These are phyloP conservation scores for Dicentrarchus labrax DNA, from an alignment of 2,113 vertebrate species.

Conservation along the genomic window DNA sequence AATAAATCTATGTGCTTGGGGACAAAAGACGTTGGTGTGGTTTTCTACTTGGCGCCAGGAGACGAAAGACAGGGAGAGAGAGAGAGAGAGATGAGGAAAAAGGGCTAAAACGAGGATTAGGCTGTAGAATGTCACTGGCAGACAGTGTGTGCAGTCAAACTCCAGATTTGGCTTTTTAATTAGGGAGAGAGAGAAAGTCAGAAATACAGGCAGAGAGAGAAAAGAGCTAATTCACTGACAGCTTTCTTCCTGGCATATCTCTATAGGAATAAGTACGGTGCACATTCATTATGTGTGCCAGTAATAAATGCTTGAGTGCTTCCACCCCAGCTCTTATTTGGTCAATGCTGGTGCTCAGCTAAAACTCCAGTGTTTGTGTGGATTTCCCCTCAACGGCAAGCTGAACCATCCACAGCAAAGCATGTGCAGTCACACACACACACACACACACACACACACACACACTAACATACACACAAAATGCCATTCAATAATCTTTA, in stretches of 20 bases:
- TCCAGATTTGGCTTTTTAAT: conserved; percentile 73
- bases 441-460: neutral
- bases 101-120: conserved; percentile 61
- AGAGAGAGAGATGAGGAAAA: conserved; percentile 33
- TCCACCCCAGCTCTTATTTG: conserved; percentile 16
- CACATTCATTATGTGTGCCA: conserved; percentile 46
- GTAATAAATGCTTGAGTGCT: conserved; percentile 53
- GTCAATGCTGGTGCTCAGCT: conserved; percentile 3
- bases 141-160: conserved; percentile 59
- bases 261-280: conserved; percentile 30
- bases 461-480: neutral
- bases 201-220: conserved; percentile 40
- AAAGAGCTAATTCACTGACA: conserved; percentile 54
- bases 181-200: conserved; percentile 42
- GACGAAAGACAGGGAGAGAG: conserved; percentile 34
- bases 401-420: neutral
- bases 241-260: conserved; percentile 38
- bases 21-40: conserved; percentile 61
- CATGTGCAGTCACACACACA: too few relatives aligned
- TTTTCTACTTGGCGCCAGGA: conserved; percentile 53
- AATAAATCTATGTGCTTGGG: conserved; percentile 78
- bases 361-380: neutral
- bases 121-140: conserved; percentile 67
- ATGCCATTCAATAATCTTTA: neutral
- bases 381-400: conserved; percentile 11